These are phyloP conservation scores for Schizothorax lantsangensis DNA, from an alignment of 2,797 vertebrate genomes.

Conservation along the genomic window DNA sequence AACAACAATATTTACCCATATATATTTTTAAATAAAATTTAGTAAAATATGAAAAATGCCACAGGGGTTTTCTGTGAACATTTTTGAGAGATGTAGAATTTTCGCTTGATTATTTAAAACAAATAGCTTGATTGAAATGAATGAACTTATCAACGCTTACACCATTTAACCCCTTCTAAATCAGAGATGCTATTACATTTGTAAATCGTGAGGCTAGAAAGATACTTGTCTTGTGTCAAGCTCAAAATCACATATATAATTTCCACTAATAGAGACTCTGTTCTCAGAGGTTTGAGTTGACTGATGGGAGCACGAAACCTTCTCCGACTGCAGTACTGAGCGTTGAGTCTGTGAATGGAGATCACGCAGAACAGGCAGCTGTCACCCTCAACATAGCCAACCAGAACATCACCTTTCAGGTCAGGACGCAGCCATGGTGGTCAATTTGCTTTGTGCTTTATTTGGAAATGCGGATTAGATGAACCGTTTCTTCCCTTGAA, in stretches of 20 bases:
- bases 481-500: conserved; percentile 19
- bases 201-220: background rate
- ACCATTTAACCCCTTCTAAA: background rate
- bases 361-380: conserved; percentile 72
- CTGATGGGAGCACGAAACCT: conserved; percentile 73
- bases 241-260: background rate
- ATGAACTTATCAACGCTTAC: background rate
- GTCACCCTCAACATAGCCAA: conserved; percentile 82
- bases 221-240: background rate
- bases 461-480: conserved; percentile 6
- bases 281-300: conserved; percentile 88
- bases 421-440: conserved; percentile 63
- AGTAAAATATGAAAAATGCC: background rate
- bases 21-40: background rate
- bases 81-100: background rate
- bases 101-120: background rate
- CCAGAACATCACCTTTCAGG: conserved; percentile 87
- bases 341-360: conserved; percentile 70
- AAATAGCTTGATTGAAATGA: background rate
- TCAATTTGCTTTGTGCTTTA: background rate
- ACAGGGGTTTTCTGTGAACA: background rate
- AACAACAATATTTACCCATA: background rate
- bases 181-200: background rate
- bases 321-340: conserved; percentile 72
- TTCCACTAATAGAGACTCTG: background rate